These are phyloP conservation scores for Globodera ellingtonae DNA, from an alignment of 1,140 invertebrate species.

Conservation along the genomic window DNA sequence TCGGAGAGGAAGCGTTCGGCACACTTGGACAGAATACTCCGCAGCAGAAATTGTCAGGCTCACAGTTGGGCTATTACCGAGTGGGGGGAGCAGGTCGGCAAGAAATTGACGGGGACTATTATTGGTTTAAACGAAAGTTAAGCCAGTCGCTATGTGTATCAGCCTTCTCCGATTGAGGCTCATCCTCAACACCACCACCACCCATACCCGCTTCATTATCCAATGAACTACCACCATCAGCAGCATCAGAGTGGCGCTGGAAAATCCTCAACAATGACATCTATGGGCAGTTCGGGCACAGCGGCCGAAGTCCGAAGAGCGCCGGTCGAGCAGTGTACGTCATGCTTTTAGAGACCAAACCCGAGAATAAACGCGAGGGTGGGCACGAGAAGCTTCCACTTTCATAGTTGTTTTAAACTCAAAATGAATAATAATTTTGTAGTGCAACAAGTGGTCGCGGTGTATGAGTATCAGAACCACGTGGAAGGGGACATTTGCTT, in stretches of 20 bases:
- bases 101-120: neutral
- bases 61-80: slow-evolving; percentile 25
- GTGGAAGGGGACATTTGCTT: slow-evolving; percentile 53
- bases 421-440: neutral
- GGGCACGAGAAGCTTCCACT: neutral
- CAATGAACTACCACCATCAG: slow-evolving; percentile 16
- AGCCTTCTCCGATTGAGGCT: neutral
- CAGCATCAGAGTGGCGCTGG: neutral
- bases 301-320: slow-evolving; percentile 6
- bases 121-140: neutral
- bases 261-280: slow-evolving; percentile 2
- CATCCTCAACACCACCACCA: neutral
- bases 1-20: neutral
- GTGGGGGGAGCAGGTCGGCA: slow-evolving; percentile 10
- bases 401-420: no score
- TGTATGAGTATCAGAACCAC: slow-evolving; percentile 53
- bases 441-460: slow-evolving; percentile 32
- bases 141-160: slow-evolving; percentile 19
- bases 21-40: slow-evolving; percentile 11
- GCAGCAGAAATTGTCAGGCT: slow-evolving; percentile 19
- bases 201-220: slow-evolving; percentile 10
- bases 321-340: neutral
- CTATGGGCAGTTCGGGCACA: neutral
- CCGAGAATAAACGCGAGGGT: neutral
- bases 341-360: neutral